A percentile compares a stretch with the other conserved stretches of the same genome.
Evolutionary conservation across 1,140 invertebrate species (phyloP).

Genomic region (Schlechtendalia chinensis): DNA sequence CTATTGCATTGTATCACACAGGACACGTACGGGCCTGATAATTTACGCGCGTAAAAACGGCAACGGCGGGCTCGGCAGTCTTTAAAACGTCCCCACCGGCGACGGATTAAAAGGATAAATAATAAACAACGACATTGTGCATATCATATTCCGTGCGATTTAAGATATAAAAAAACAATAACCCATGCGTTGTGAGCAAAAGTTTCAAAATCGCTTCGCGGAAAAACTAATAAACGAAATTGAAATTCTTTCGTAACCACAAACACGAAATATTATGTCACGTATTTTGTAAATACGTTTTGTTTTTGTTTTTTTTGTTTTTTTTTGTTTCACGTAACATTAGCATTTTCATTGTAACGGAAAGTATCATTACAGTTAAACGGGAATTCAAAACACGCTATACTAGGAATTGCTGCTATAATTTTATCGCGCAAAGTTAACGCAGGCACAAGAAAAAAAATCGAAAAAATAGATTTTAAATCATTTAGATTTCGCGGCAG

Average conservation of each 20-base stretch:
- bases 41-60: neutral
- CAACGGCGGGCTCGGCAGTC: neutral
- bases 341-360: neutral
- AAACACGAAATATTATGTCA: slow-evolving; percentile 16
- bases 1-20: neutral
- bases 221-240: slow-evolving; percentile 26
- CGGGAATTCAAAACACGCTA: neutral
- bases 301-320: no score
- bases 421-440: neutral
- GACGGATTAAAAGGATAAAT: neutral
- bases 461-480: neutral
- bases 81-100: neutral
- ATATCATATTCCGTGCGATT: neutral
- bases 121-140: neutral
- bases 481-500: neutral
- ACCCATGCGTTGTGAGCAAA: neutral
- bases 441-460: no score
- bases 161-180: slow-evolving; percentile 1
- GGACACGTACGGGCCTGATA: neutral
- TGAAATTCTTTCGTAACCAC: slow-evolving; percentile 16
- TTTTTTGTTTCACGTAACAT: neutral
- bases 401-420: neutral
- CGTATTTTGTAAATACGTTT: neutral
- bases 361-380: neutral
- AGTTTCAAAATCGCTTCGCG: neutral